phyloP scores from a whole-genome alignment of 2,888 invertebrate genomes.

The Sinelater perroti region DNA sequence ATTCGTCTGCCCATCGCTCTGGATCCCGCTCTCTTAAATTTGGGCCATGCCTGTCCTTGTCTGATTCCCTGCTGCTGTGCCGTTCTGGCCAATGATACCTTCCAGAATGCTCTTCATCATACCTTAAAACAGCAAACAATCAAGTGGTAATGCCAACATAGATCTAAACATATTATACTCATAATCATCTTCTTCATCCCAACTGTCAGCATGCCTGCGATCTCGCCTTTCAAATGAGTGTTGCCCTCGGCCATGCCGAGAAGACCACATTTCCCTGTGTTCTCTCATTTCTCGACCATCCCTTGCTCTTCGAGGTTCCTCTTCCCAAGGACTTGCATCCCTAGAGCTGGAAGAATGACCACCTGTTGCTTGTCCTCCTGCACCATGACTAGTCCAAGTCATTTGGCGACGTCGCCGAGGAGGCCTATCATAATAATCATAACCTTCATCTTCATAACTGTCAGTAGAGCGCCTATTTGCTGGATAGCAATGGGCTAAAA shows the following conservation, averaged over 20 bases:
- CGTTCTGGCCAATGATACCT: slow-evolving; percentile 46
- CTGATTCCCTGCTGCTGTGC: slow-evolving; percentile 49
- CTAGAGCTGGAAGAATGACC: slow-evolving; percentile 74
- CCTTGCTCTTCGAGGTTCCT: slow-evolving; percentile 63
- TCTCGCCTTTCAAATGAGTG: slow-evolving; percentile 60
- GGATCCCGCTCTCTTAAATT: slow-evolving; percentile 40
- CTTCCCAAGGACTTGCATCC: slow-evolving; percentile 85
- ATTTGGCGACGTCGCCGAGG: slow-evolving; percentile 50
- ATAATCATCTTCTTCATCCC: slow-evolving; percentile 75
- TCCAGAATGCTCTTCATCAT: slow-evolving; percentile 56
- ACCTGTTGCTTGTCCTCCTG: slow-evolving; percentile 37
- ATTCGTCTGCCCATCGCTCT: slow-evolving; percentile 53
- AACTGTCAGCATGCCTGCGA: slow-evolving; percentile 63
- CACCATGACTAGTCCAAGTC: slow-evolving; percentile 31
- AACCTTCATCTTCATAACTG: slow-evolving; percentile 60
- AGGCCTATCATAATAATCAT: slow-evolving; percentile 57
- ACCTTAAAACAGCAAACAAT: slow-evolving; percentile 46
- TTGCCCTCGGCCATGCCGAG: slow-evolving; percentile 57
- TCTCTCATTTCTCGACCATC: slow-evolving; percentile 55
- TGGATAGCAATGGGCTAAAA: slow-evolving; percentile 47
- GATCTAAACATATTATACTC: slow-evolving; percentile 67
- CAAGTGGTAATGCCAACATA: too few relatives aligned
- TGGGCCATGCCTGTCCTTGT: slow-evolving; percentile 48
- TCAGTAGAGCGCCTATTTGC: slow-evolving; percentile 57
- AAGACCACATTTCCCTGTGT: slow-evolving; percentile 61